Conservation (phyloP, 2,888 invertebrate species). For the Agriotes lineatus region DNA sequence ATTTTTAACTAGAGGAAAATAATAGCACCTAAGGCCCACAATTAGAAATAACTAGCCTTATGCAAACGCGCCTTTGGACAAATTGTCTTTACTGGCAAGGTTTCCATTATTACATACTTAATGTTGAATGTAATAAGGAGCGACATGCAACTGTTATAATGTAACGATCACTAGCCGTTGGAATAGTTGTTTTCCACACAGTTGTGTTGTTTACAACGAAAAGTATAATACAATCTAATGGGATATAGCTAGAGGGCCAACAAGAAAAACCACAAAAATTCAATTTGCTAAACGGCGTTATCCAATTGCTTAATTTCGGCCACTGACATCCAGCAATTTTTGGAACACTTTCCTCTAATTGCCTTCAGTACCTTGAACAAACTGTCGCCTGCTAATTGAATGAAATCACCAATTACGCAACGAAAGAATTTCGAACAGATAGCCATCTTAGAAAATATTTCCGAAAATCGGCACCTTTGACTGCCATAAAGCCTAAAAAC, state of each 20-base stretch:
- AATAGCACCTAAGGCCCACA: background rate
- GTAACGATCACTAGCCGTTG: too few species aligned
- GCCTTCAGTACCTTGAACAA: background rate
- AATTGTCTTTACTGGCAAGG: background rate
- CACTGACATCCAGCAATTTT: background rate
- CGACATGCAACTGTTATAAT: background rate
- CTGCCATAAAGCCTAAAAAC: too few species aligned
- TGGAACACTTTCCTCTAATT: background rate
- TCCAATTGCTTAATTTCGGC: background rate
- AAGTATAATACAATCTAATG: too few species aligned
- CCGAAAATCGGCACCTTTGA: too few species aligned
- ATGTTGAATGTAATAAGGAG: background rate
- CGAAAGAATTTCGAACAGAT: too few species aligned
- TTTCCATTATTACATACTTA: background rate
- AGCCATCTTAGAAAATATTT: too few species aligned
- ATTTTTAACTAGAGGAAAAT: background rate
- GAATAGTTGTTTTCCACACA: too few species aligned
- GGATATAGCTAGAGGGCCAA: too few species aligned
- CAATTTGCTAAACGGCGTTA: too few species aligned
- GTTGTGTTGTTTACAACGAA: too few species aligned
- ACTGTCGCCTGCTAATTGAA: too few species aligned
- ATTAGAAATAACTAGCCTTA: background rate
- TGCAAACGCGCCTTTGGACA: constrained; percentile 6
- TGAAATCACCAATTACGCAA: background rate
- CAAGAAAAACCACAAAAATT: too few species aligned